Conservation (phyloP, 2,797 vertebrate genomes). For the Cynodonichthys magdalenae region DNA sequence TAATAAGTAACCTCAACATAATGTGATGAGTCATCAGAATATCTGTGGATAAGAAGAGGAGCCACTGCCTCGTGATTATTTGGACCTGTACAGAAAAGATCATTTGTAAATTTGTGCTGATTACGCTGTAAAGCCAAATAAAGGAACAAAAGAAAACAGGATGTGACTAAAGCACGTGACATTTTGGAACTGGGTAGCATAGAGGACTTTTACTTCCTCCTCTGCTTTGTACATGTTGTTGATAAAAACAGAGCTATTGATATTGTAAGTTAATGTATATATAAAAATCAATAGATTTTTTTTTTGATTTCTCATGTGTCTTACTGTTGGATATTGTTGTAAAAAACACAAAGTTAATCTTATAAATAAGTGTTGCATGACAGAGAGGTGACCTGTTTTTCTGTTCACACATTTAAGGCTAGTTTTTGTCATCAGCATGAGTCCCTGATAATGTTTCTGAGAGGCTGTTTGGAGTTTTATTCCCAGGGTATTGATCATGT, state of each 20-base stretch:
- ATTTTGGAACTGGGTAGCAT: constrained; percentile 23
- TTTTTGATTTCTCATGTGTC: constrained; percentile 74
- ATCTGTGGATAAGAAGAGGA: constrained; percentile 25
- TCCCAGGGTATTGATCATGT: constrained; percentile 63
- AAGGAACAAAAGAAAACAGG: constrained; percentile 24
- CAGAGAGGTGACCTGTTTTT: constrained; percentile 51
- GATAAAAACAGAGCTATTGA: constrained; percentile 73
- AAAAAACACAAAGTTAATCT: constrained; percentile 59
- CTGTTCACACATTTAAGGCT: constrained; percentile 13
- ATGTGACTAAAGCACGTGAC: constrained; percentile 30
- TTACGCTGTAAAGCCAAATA: constrained; percentile 55
- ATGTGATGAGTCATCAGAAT: constrained; percentile 53
- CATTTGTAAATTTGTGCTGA: constrained; percentile 54
- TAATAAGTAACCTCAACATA: constrained; percentile 20
- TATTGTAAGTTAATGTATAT: constrained; percentile 83
- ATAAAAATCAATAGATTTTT: constrained; percentile 47
- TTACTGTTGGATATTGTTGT: constrained; percentile 67
- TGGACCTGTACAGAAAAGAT: constrained; percentile 46
- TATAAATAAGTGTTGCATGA: constrained; percentile 78
- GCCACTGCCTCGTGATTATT: constrained; percentile 31
- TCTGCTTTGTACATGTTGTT: constrained; percentile 75
- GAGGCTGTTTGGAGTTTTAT: constrained; percentile 49
- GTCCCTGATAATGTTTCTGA: constrained; percentile 57
- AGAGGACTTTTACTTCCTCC: constrained; percentile 32
- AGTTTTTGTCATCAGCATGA: constrained; percentile 60